Evolutionary conservation across 2,888 invertebrate species (phyloP).

Genomic region (Capitulum mitella): DNA sequence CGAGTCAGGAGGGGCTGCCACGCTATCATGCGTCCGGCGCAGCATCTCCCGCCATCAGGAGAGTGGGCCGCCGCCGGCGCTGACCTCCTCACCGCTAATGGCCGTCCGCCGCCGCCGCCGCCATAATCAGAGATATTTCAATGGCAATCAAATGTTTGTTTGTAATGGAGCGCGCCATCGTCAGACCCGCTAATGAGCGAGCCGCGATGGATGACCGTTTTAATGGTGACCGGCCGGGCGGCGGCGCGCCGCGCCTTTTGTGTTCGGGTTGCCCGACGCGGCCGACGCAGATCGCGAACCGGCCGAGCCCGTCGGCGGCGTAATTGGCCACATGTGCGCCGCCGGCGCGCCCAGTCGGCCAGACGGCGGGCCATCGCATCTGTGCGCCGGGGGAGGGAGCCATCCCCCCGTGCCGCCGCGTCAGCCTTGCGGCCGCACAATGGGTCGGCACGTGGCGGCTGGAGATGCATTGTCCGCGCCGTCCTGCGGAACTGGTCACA

Average conservation of each 20-base stretch:
- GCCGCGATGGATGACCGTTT: neutral
- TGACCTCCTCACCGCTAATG: neutral
- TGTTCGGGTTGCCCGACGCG: neutral
- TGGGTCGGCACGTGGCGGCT: neutral
- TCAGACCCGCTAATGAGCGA: neutral
- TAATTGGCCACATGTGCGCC: too few species aligned
- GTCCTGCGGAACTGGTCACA: neutral
- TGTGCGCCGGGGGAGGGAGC: too few species aligned
- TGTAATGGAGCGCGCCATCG: slow-evolving; percentile 4
- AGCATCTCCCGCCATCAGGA: neutral
- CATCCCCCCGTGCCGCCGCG: too few species aligned
- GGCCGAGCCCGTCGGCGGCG: too few species aligned
- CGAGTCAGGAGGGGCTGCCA: too few species aligned
- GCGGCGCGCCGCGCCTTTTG: neutral
- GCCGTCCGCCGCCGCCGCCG: neutral
- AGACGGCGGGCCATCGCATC: too few species aligned
- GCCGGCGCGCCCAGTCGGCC: too few species aligned
- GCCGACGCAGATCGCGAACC: too few species aligned
- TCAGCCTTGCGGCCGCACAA: neutral
- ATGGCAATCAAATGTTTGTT: slow-evolving; percentile 10
- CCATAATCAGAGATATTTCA: slow-evolving; percentile 16
- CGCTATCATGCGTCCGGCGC: too few species aligned
- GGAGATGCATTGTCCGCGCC: neutral
- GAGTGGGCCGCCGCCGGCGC: neutral
- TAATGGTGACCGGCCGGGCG: neutral